Evolutionary conservation across 1,140 invertebrate species (phyloP), one percentile per base, ranked within the genome.

Genomic region (Cotesia glomerata): DNA sequence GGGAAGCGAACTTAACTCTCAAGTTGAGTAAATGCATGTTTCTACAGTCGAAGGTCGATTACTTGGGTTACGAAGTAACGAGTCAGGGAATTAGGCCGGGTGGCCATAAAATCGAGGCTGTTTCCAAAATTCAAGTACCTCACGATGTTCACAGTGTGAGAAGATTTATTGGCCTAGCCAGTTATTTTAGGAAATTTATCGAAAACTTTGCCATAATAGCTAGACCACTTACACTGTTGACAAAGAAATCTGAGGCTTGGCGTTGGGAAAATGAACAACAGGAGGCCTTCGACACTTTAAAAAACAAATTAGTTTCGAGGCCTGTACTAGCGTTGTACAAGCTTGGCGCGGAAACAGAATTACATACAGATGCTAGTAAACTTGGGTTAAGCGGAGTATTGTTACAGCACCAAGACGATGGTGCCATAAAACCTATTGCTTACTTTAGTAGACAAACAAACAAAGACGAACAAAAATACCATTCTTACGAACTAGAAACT

Each of bases 271-370:
- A 11, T 18, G 56, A 59, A 13, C 26, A 69, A 5, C 16, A 5
- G 14, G 14, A 36, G 0, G 56, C 54, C 13, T 54, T 69, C 9
- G 35, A 39, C 13, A 56, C 26, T 11, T 13, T 69, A 26, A 69
- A 59, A 26, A 26, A 67, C 36, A 65, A 11, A 11, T 26, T 67
- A 16, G 36, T 36, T 5, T 49, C 26, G 75, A 3, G 65, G 8
- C 84, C 82, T 7, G 73, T 87, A 4, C 73, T 86, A 14, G 58
- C 63, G n/a, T 84, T 87, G 51, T 87, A 77, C 69, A 73, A 84
- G 69, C 80, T 76, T 7, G 45, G 74, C 5, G 52, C 73, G 4
- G 54, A 75, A 7, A 80, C 73, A 8, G 75, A 77, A 36, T 1
- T 75, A 11, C 76, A 76, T 56, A 79, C 76, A 0, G 77, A 82